Base-by-base conservation (phyloP, 2,888 invertebrate species). In the Zhengitettix transpicula region DNA sequence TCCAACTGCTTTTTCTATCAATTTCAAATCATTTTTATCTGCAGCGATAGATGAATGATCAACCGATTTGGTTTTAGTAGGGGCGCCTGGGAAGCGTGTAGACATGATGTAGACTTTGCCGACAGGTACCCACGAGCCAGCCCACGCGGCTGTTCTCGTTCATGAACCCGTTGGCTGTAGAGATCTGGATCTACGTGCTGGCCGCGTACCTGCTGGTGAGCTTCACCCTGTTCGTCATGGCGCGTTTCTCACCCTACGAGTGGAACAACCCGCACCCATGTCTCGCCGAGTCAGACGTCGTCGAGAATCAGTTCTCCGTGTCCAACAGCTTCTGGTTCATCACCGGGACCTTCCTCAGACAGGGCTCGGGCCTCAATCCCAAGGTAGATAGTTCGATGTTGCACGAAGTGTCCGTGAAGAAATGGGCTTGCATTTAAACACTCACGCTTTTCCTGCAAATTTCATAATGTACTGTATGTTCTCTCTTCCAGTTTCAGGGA, bases 261-360 rank as follows among this genome's bases (percentile, higher is more conserved):
- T 93, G 93, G 92, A 85, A 89, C 68, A 85, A 85, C 71, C 83
- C 83, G 9, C 84, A 89, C 69, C 85, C 88, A 1, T 89, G 89
- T 69, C 82, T 86, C 16, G 85, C 85, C 65, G 86, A 89, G 69
- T 85, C 85, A 55, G 91, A 93, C 73, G 81, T 90, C 64, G 81
- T 91, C 65, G 92, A 94, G 70, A 97, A 97, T 73, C 95, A 97
- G 77, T 99, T 99, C 79, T 93, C 89, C 65, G 84, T 98, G 59
- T 90, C 94, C 68, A 97, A 97, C 76, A 90, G 92, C 66, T 89
- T 97, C 76, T 96, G 95, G 95, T 96, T 96, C 77, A 89, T 91
- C 65, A 91, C 95, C 53, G 96, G 96, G 41, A 94, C 94, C 40
- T 84, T 97, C 68, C 83, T 97, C 80, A 88, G 95, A 69, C 95